Conservation (phyloP, 2,797 vertebrate genomes). For the Moxostoma hubbsi region DNA sequence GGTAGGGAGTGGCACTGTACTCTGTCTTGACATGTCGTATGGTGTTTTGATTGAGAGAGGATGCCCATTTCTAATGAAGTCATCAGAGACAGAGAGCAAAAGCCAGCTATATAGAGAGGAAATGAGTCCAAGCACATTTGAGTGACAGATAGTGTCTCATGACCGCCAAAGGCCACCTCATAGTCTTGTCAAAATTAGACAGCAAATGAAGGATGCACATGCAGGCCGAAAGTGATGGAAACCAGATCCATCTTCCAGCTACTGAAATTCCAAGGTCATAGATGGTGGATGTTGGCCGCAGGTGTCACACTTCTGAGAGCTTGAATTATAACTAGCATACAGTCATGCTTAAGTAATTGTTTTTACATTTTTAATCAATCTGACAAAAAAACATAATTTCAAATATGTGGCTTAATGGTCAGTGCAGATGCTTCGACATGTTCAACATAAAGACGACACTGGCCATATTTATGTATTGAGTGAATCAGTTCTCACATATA, state of each 20-base stretch:
- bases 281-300: background rate
- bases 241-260: constrained; percentile 46
- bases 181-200: constrained; percentile 59
- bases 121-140: constrained; percentile 60
- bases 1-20: constrained; percentile 36
- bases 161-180: constrained; percentile 59
- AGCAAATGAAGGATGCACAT: constrained; percentile 58
- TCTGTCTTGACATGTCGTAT: constrained; percentile 40
- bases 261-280: constrained; percentile 52
- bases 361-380: background rate
- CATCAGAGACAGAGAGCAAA: constrained; percentile 54
- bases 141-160: constrained; percentile 58
- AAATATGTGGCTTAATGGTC: background rate
- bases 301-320: background rate
- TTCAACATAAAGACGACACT: no score
- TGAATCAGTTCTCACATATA: no score
- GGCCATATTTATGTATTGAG: no score
- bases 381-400: background rate
- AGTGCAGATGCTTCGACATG: no score
- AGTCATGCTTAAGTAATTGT: background rate
- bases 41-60: constrained; percentile 52
- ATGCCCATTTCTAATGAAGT: constrained; percentile 56
- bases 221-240: constrained; percentile 50
- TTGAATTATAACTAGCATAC: background rate
- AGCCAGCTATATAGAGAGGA: constrained; percentile 50